Conservation (phyloP, 2,113 vertebrate genomes). For the Psittacara wagleri region DNA sequence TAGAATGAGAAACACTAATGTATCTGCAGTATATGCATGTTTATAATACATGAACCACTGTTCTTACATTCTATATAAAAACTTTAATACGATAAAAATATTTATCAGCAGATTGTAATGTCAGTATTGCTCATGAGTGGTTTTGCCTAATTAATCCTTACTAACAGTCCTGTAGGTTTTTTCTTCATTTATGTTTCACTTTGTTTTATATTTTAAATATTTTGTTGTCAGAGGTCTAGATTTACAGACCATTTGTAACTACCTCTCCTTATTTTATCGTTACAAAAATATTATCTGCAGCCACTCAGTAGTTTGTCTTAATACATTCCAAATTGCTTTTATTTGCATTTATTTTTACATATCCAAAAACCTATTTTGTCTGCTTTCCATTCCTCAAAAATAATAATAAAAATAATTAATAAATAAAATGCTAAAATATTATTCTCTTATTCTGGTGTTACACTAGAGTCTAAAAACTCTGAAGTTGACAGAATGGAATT, state of each 20-base stretch:
- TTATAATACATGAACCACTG: background rate
- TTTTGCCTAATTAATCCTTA: background rate
- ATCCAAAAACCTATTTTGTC: background rate
- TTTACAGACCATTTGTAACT: background rate
- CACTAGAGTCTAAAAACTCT: background rate
- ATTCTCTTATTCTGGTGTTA: background rate
- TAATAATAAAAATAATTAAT: background rate
- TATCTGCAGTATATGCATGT: background rate
- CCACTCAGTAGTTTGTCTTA: background rate
- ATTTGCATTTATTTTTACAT: background rate
- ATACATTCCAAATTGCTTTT: background rate
- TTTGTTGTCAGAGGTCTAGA: background rate
- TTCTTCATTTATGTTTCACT: background rate
- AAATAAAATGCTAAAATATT: background rate
- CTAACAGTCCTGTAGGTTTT: background rate
- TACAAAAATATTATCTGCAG: background rate
- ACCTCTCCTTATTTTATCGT: background rate
- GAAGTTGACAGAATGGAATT: constrained; percentile 17
- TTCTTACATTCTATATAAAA: background rate
- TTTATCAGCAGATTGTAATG: background rate
- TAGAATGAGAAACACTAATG: background rate
- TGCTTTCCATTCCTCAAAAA: background rate
- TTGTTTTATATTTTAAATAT: background rate
- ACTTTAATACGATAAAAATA: background rate
- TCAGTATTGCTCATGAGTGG: background rate